These are phyloP conservation scores for Platanista minor DNA, from an alignment of 2,113 vertebrate genomes.

Conservation along the genomic window DNA sequence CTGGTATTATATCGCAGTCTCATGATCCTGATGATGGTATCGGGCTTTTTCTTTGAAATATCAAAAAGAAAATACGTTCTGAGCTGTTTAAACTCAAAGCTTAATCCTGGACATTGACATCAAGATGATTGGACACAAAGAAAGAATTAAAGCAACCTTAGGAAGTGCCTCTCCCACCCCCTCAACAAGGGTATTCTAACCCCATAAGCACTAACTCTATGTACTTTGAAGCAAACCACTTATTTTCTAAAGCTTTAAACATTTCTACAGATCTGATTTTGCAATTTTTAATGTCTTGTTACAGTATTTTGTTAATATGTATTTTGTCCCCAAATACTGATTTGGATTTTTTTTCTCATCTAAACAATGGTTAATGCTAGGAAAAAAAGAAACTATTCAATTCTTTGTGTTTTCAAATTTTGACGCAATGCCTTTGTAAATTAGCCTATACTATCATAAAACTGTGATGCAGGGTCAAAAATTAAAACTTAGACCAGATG, in stretches of 20 bases:
- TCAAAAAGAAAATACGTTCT: background rate
- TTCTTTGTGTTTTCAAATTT: slow-evolving; percentile 75
- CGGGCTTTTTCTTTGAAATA: background rate
- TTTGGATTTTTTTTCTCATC: background rate
- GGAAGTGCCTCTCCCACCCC: accelerated
- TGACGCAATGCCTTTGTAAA: slow-evolving; percentile 75
- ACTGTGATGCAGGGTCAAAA: slow-evolving; percentile 76
- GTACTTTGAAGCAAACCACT: background rate
- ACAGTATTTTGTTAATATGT: background rate
- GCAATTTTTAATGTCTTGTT: background rate
- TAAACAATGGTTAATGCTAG: background rate
- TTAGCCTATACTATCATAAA: slow-evolving; percentile 69
- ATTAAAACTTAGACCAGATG: slow-evolving; percentile 77
- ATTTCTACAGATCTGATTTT: background rate
- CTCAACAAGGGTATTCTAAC: background rate
- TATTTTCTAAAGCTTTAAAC: slow-evolving; percentile 12
- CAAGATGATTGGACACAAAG: background rate
- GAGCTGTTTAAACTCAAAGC: background rate
- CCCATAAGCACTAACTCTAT: background rate
- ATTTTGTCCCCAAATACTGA: background rate
- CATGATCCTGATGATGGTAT: background rate
- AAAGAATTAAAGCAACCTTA: background rate
- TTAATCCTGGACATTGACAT: background rate
- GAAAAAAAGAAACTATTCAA: background rate
- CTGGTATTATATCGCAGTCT: background rate